Conservation (phyloP, 2,113 vertebrate genomes). For the Podilymbus podiceps region DNA sequence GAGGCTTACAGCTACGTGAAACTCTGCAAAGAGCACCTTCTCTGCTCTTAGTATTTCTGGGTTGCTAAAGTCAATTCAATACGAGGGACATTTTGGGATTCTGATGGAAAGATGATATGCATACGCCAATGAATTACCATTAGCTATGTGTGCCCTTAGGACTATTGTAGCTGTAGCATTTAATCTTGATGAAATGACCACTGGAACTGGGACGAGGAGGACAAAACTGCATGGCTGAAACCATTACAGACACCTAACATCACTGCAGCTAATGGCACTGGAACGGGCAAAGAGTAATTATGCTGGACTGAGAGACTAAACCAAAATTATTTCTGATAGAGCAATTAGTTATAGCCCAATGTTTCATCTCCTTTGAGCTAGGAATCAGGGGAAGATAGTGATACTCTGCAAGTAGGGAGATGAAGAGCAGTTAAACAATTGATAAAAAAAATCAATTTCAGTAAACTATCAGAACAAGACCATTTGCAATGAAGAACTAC, state of each 20-base stretch:
- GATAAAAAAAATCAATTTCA: background rate
- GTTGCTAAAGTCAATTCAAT: background rate
- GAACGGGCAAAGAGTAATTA: background rate
- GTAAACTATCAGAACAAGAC: background rate
- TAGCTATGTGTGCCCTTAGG: background rate
- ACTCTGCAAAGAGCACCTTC: background rate
- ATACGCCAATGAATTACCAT: background rate
- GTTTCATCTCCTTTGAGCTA: background rate
- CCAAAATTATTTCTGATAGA: background rate
- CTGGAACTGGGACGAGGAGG: background rate
- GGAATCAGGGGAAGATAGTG: background rate
- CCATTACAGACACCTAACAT: background rate
- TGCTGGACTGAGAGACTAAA: background rate
- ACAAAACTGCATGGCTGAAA: fast-evolving
- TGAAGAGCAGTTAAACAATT: background rate
- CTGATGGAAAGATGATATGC: background rate
- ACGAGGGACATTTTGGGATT: background rate
- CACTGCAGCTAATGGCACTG: background rate
- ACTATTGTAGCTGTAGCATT: background rate
- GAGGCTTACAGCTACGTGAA: background rate
- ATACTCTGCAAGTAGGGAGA: background rate
- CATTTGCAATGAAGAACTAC: background rate
- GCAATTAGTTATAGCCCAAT: background rate
- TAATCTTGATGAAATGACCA: background rate
- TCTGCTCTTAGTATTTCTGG: background rate